Evolutionary conservation across 2,797 vertebrate species (phyloP), one percentile per base, ranked within the genome.

Genomic region (Anniella stebbinsi): DNA sequence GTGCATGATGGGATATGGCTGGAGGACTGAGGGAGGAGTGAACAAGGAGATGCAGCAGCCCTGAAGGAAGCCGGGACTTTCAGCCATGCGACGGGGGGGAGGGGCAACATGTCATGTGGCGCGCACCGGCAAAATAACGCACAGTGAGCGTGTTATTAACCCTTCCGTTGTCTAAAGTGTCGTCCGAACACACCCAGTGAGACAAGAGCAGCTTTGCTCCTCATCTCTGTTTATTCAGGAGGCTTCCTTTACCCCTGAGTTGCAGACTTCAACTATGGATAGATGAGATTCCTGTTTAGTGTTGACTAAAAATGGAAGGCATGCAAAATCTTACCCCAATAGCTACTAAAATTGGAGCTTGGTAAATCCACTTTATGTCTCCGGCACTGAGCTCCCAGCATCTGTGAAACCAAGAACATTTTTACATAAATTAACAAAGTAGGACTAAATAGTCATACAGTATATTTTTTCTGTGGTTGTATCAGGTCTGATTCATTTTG

Each of bases 281-380:
- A 60, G 17, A 81, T 78, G 48, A 8, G 77, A 30, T 23, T 1
- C 21, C 10, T 78, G n/a, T 57, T 67, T 10, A 70, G 33, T 17
- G 8, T 80, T 45, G 45, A 63, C 21, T 72, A 63, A 21, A 86
- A 36, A 48, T 88, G 25, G 23, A 25, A 48, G 45, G 12, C 36
- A 73, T 63, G 23, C 67, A 25, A 48, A 81, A 25, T 75, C 99
- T 98, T 94, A 99, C 99, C 98, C 99, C 97, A 0, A 99, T 97
- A 1, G 99, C 98, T 1, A 98, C 98, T 93, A 99, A 95, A 94
- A 99, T 99, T 63, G 99, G 99, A 75, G 99, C 98, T 95, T 99
- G 99, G 92, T 98, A 98, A 91, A 99, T 99, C 99, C 99, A 99
- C 95, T 99, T 99, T 96, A 99, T 97, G 96, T 98, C 98, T 91